Evolutionary conservation across 2,113 vertebrate genomes (phyloP).

Genomic region (pig (Sus scrofa)): DNA sequence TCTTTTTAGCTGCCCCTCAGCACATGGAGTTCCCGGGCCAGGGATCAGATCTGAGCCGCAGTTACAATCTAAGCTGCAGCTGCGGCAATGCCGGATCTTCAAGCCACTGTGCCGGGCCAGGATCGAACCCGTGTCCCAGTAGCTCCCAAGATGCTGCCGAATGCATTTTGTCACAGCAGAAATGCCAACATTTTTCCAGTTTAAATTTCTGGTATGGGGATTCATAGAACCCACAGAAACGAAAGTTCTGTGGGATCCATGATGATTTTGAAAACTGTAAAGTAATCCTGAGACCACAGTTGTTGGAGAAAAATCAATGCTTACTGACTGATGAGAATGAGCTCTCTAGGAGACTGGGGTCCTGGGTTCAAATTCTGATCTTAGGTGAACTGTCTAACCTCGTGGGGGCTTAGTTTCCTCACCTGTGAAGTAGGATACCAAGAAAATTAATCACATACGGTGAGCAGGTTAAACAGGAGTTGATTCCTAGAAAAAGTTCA

Average conservation of each 20-base stretch:
- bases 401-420: neutral
- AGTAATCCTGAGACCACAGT: neutral
- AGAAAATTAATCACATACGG: neutral
- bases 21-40: no score
- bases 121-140: no score
- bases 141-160: no score
- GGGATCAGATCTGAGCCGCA: no score
- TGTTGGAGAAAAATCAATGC: neutral
- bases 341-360: rapidly evolving
- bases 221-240: neutral
- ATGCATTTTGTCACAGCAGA: no score
- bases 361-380: neutral
- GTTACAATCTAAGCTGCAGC: no score
- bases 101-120: no score
- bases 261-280: neutral
- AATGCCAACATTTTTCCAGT: neutral
- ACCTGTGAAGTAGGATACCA: neutral
- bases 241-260: neutral
- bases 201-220: neutral
- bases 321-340: neutral
- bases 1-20: no score
- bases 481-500: neutral
- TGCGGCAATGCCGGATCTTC: no score
- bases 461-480: neutral
- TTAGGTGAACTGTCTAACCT: neutral